These are phyloP conservation scores for Pelagia noctiluca DNA, from an alignment of 30 jellyfish, hydroid and myxozoan species.

Conservation along the genomic window DNA sequence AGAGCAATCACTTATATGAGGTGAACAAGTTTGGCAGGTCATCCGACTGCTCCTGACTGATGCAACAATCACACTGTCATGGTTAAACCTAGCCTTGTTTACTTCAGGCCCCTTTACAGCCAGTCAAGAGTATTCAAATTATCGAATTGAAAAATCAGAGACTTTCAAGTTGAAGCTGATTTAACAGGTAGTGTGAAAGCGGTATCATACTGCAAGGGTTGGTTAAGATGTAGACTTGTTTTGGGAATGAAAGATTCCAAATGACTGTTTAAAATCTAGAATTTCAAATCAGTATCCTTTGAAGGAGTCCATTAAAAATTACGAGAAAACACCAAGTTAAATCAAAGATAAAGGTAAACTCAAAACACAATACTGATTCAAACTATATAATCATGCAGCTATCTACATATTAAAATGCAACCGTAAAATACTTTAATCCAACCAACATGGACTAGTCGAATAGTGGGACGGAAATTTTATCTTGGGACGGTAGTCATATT, in stretches of 20 bases:
- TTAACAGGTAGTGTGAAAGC: neutral
- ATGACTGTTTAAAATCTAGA: neutral
- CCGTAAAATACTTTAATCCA: conserved; percentile 47
- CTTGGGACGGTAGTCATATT: neutral
- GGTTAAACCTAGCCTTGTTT: neutral
- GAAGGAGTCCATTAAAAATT: neutral
- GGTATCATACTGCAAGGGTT: neutral
- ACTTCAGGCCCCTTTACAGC: neutral
- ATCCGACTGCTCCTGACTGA: too few species aligned
- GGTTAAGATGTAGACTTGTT: neutral
- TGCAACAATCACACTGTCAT: neutral
- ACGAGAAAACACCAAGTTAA: neutral
- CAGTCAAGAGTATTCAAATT: too few species aligned
- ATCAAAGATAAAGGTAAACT: neutral
- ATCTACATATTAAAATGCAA: conserved; percentile 67
- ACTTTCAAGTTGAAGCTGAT: too few species aligned
- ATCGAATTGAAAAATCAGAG: too few species aligned
- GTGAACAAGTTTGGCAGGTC: too few species aligned
- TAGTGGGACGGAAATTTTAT: neutral
- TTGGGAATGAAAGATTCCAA: neutral
- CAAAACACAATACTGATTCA: conserved; percentile 58
- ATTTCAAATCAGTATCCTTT: neutral
- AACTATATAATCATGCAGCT: conserved; percentile 31
- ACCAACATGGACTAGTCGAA: neutral
- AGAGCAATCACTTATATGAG: neutral